phyloP scores from a whole-genome alignment of 2,113 vertebrate genomes.

The Hydrochoerus hydrochaeris region DNA sequence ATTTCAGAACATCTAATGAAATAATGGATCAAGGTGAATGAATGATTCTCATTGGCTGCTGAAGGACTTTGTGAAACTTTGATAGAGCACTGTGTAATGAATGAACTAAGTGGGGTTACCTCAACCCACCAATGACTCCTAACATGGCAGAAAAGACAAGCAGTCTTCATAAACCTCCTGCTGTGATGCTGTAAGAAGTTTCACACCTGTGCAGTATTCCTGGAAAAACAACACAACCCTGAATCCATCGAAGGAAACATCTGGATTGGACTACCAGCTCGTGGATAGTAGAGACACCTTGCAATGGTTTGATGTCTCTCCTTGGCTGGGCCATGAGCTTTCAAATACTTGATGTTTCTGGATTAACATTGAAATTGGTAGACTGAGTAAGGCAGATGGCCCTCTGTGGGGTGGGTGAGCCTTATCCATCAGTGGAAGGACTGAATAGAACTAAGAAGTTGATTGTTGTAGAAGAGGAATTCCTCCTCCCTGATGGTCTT shows the following conservation, averaged over 20 bases:
- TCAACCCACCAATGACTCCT: not conserved
- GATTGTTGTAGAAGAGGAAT: not conserved
- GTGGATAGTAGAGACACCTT: not conserved
- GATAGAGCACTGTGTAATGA: not conserved
- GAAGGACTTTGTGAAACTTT: not conserved
- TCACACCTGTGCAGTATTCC: not conserved
- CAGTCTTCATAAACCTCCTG: not conserved
- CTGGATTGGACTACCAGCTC: not conserved
- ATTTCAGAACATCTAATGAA: not conserved
- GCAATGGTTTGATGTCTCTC: not conserved
- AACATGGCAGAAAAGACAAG: too few relatives aligned
- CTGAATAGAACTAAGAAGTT: not conserved
- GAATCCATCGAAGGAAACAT: not conserved
- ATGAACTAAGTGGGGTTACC: not conserved
- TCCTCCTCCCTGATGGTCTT: not conserved
- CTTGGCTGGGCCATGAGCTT: not conserved
- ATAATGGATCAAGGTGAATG: not conserved
- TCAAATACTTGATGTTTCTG: not conserved
- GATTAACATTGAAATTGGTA: not conserved
- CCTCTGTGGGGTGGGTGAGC: not conserved
- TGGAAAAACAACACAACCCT: not conserved
- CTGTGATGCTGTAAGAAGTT: not conserved
- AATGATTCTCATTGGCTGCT: not conserved
- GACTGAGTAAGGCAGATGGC: not conserved
- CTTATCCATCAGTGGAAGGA: not conserved